phyloP scores from a whole-genome alignment of 2,797 vertebrate genomes.

The Kryptopterus vitreolus region DNA sequence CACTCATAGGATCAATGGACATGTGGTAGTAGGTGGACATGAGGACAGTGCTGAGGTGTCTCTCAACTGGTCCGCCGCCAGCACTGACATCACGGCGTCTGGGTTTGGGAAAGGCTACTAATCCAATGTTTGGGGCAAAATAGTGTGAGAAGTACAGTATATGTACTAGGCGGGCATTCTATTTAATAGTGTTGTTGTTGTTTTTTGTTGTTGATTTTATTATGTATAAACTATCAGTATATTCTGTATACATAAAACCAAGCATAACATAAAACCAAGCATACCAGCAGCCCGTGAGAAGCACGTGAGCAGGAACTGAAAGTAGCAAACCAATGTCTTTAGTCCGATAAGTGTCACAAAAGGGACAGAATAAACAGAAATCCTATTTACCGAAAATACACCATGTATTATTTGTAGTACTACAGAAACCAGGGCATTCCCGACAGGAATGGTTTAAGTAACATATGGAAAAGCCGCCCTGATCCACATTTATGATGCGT shows the following conservation, averaged over 20 bases:
- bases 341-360: neutral
- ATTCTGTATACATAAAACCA: neutral
- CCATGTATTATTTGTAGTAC: neutral
- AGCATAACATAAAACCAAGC: neutral
- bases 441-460: neutral
- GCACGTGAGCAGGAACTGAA: neutral
- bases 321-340: neutral
- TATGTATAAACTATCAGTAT: too few relatives aligned
- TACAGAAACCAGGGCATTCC: neutral
- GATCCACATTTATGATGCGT: neutral
- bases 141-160: neutral
- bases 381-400: neutral
- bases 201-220: too few relatives aligned
- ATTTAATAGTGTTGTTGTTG: neutral
- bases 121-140: neutral
- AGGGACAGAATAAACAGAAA: neutral
- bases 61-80: neutral
- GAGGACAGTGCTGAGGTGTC: neutral
- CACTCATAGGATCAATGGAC: neutral
- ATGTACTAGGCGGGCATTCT: neutral
- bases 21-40: neutral
- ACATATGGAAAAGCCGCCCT: neutral
- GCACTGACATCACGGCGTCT: conserved; percentile 29
- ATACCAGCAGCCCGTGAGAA: neutral
- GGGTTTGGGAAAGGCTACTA: neutral